phyloP scores from a whole-genome alignment of 2,797 vertebrate species.

The Lagodon rhomboides region DNA sequence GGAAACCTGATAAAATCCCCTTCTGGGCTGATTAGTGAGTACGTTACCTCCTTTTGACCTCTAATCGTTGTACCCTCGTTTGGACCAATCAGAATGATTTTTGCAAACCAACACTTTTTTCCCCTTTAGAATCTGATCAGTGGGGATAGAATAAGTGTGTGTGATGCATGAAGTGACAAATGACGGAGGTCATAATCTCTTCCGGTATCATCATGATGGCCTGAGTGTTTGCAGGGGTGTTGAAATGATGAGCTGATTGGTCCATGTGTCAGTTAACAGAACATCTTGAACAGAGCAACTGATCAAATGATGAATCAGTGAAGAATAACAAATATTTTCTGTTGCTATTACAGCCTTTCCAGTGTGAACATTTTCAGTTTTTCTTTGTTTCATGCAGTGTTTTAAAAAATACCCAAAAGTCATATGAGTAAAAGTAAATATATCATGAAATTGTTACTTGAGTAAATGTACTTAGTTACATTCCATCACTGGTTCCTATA shows the following conservation, averaged over 20 bases:
- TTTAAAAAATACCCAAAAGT: too few species aligned
- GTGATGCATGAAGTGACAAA: slow-evolving; percentile 32
- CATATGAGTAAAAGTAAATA: too few species aligned
- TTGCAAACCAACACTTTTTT: neutral
- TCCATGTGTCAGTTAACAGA: neutral
- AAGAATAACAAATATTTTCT: too few species aligned
- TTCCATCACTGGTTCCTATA: too few species aligned
- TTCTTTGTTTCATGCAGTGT: too few species aligned
- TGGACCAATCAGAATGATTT: slow-evolving; percentile 46
- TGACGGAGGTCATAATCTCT: slow-evolving; percentile 1
- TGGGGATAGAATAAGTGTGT: slow-evolving; percentile 2
- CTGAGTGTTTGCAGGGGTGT: neutral
- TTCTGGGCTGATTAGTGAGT: slow-evolving; percentile 55
- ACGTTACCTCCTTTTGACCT: slow-evolving; percentile 60
- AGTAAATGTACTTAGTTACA: too few species aligned
- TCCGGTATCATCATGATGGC: neutral
- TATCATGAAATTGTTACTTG: too few species aligned
- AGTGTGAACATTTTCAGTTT: too few species aligned
- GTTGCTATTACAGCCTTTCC: too few species aligned
- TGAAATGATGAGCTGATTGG: neutral
- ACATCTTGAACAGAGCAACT: neutral
- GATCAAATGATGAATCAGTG: neutral
- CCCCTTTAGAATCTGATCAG: slow-evolving; percentile 33
- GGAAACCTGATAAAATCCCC: slow-evolving; percentile 67
- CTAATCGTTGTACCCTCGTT: slow-evolving; percentile 36